Percentiles rank a stretch among this genome's conserved stretches.
phyloP scores from a whole-genome alignment of 2,888 invertebrate species.

The Macrosiphum euphorbiae region DNA sequence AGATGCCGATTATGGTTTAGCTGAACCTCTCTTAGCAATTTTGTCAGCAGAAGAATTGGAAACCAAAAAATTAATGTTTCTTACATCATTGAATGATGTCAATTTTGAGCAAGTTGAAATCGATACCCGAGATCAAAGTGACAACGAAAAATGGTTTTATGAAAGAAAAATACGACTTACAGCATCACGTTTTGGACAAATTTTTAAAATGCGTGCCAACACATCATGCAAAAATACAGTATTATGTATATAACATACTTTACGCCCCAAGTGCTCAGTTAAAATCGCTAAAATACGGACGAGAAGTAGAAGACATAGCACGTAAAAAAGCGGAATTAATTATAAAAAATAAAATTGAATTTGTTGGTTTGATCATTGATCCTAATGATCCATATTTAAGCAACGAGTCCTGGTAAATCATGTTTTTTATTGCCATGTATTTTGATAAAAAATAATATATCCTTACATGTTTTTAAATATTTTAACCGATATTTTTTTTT shows the following conservation, averaged over 20 bases:
- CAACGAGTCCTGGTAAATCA: neutral
- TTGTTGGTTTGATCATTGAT: slow-evolving; percentile 4
- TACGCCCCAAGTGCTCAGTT: no score
- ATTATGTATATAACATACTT: no score
- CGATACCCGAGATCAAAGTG: no score
- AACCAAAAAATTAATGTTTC: no score
- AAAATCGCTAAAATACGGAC: neutral
- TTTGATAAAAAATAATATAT: neutral
- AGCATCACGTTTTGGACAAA: no score
- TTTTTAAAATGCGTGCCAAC: neutral
- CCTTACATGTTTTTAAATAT: neutral
- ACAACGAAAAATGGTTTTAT: no score
- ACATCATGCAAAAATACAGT: neutral
- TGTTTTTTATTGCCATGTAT: neutral
- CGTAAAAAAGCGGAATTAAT: neutral
- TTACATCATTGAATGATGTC: no score
- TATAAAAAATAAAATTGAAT: neutral
- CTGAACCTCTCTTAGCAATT: no score
- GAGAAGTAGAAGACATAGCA: neutral
- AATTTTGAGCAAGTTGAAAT: no score
- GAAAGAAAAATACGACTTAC: no score
- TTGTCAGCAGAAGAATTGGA: no score
- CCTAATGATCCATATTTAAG: slow-evolving; percentile 21
- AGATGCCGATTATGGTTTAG: no score
- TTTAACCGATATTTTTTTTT: neutral